Percentiles rank a stretch among this genome's conserved stretches.
Evolutionary conservation across 2,797 vertebrate genomes (phyloP).

Genomic region (Toxotes lorentzi): DNA sequence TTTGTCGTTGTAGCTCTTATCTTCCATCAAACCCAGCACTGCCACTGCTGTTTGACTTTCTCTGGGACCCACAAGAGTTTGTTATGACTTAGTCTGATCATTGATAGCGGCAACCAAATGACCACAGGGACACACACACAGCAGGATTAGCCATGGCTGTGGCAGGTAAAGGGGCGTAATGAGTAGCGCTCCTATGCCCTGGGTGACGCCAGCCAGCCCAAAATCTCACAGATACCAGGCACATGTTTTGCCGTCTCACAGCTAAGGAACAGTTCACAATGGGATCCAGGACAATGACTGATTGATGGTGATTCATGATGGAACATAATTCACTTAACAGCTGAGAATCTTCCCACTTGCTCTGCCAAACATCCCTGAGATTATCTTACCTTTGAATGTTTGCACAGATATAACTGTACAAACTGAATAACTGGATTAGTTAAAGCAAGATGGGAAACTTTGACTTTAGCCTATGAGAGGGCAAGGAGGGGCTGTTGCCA

Average conservation of each 20-base stretch:
- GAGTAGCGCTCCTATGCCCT: conserved; percentile 23
- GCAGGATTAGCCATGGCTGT: neutral
- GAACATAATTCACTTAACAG: conserved; percentile 36
- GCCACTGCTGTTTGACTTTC: conserved; percentile 16
- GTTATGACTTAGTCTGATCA: conserved; percentile 30
- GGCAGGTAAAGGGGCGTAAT: conserved; percentile 29
- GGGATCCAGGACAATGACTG: conserved; percentile 12
- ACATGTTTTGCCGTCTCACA: conserved; percentile 9
- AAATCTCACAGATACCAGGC: conserved; percentile 25
- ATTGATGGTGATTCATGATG: neutral
- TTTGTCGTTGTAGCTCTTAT: conserved; percentile 18
- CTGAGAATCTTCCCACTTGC: conserved; percentile 34
- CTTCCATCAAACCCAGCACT: conserved; percentile 4
- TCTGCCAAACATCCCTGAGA: conserved; percentile 21
- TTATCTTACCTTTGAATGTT: conserved; percentile 32
- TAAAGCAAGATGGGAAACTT: conserved; percentile 20
- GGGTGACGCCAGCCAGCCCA: conserved; percentile 29
- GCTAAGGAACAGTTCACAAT: conserved; percentile 43
- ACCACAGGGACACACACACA: conserved; percentile 19
- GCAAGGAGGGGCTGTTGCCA: conserved; percentile 52
- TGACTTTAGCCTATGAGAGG: conserved; percentile 37
- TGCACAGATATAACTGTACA: conserved; percentile 3
- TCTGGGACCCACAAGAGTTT: conserved; percentile 23
- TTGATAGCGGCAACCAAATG: conserved; percentile 11
- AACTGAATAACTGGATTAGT: conserved; percentile 45